Evolutionary conservation across 2,888 invertebrate species (phyloP).

Genomic region (Stegana nigrithorax): DNA sequence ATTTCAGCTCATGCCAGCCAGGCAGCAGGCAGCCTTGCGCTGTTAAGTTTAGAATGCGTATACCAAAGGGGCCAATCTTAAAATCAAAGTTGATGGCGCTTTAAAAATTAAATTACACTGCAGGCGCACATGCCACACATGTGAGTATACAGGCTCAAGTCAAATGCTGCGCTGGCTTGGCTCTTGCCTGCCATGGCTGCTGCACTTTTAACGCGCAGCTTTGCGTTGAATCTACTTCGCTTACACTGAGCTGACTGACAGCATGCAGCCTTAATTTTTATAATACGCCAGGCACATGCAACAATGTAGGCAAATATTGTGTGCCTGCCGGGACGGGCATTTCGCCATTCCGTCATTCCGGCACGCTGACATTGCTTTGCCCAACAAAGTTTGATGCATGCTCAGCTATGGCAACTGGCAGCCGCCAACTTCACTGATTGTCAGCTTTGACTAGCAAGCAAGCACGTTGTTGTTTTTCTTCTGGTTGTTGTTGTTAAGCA

Average conservation of each 20-base stretch:
- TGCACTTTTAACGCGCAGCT: neutral
- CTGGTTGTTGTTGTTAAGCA: slow-evolving; percentile 37
- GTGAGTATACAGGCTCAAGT: too few species aligned
- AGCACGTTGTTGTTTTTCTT: slow-evolving; percentile 18
- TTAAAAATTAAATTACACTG: too few species aligned
- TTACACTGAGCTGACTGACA: slow-evolving; percentile 28
- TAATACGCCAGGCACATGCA: slow-evolving; percentile 49
- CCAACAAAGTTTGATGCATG: slow-evolving; percentile 8
- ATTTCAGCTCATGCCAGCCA: slow-evolving; percentile 6
- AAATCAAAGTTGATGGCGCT: too few species aligned
- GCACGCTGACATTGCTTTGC: too few species aligned
- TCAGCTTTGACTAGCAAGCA: neutral
- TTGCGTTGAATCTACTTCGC: neutral
- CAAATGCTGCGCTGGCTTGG: too few species aligned
- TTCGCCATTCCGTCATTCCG: too few species aligned
- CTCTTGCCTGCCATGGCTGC: neutral
- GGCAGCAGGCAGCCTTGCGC: neutral
- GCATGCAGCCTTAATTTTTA: slow-evolving; percentile 55
- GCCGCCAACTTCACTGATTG: neutral
- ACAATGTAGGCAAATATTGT: slow-evolving; percentile 55
- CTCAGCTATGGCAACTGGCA: neutral
- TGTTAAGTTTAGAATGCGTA: neutral
- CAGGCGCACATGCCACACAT: too few species aligned
- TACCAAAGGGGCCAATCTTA: neutral
- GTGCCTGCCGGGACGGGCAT: slow-evolving; percentile 33